Conservation (phyloP, 2,888 invertebrate species). For the Merodon equestris region DNA sequence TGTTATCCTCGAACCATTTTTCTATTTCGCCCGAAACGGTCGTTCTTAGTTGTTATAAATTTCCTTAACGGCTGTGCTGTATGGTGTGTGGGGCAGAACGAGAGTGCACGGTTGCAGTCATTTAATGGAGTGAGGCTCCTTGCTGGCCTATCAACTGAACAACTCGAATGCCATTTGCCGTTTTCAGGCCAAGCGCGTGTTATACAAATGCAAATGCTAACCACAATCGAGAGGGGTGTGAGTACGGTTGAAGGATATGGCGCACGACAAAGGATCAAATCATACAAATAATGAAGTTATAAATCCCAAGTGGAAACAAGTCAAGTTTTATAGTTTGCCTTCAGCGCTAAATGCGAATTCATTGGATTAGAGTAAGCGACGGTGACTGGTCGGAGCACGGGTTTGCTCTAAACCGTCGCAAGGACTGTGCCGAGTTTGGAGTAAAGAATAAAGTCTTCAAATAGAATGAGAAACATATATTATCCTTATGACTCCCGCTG, state of each 20-base stretch:
- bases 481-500: slow-evolving; percentile 45
- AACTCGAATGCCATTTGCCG: too few species aligned
- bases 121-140: too few species aligned
- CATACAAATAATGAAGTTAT: slow-evolving; percentile 63
- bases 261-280: slow-evolving; percentile 23
- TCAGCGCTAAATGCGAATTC: slow-evolving; percentile 62
- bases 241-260: too few species aligned
- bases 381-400: slow-evolving; percentile 12
- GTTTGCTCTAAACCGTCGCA: background rate
- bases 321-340: slow-evolving; percentile 68
- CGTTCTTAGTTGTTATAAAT: slow-evolving; percentile 34
- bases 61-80: slow-evolving; percentile 23
- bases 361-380: slow-evolving; percentile 60
- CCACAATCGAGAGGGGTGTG: too few species aligned
- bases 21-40: slow-evolving; percentile 1
- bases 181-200: too few species aligned
- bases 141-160: too few species aligned
- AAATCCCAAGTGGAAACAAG: slow-evolving; percentile 68
- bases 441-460: slow-evolving; percentile 24
- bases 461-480: slow-evolving; percentile 14
- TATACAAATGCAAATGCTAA: too few species aligned
- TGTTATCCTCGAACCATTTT: slow-evolving; percentile 32
- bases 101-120: slow-evolving; percentile 20
- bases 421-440: slow-evolving; percentile 8
- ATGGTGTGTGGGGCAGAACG: slow-evolving; percentile 14